These are phyloP conservation scores for Malurus splendens DNA, from an alignment of 2,797 vertebrate species.

Conservation along the genomic window DNA sequence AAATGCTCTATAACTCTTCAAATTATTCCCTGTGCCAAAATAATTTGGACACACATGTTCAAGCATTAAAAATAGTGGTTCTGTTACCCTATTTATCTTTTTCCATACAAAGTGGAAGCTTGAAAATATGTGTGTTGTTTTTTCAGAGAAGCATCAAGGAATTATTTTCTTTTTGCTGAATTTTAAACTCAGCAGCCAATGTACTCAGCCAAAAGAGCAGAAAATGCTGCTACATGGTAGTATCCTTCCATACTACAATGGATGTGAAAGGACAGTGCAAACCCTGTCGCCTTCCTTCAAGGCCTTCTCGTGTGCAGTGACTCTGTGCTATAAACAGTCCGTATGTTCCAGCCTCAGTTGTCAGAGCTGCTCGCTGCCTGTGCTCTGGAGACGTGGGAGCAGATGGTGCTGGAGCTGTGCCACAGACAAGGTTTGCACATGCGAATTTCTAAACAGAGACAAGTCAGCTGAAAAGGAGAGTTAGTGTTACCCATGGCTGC, in stretches of 20 bases:
- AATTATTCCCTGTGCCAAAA: not conserved
- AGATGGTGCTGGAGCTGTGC: slow-evolving; percentile 37
- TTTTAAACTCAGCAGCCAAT: not conserved
- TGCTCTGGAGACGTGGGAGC: not conserved
- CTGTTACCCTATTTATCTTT: not conserved
- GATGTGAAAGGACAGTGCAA: not conserved
- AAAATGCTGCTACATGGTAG: not conserved
- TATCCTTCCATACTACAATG: not conserved
- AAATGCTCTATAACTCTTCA: not conserved
- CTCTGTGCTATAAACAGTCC: not conserved
- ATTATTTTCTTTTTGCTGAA: not conserved
- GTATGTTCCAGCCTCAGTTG: not conserved
- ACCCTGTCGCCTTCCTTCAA: not conserved
- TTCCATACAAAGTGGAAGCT: not conserved
- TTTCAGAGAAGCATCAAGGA: not conserved
- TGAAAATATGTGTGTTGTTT: not conserved
- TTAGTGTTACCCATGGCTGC: fast-evolving
- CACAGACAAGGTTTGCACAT: not conserved
- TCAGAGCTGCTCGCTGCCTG: not conserved
- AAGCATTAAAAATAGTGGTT: not conserved
- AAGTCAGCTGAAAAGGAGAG: not conserved
- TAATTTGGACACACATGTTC: not conserved
- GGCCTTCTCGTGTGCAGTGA: not conserved
- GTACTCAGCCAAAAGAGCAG: not conserved
- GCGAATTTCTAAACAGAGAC: not conserved